A percentile compares a stretch with the other conserved stretches of the same genome.
phyloP scores from a whole-genome alignment of 2,888 invertebrate genomes.

The Diabrotica balteata region DNA sequence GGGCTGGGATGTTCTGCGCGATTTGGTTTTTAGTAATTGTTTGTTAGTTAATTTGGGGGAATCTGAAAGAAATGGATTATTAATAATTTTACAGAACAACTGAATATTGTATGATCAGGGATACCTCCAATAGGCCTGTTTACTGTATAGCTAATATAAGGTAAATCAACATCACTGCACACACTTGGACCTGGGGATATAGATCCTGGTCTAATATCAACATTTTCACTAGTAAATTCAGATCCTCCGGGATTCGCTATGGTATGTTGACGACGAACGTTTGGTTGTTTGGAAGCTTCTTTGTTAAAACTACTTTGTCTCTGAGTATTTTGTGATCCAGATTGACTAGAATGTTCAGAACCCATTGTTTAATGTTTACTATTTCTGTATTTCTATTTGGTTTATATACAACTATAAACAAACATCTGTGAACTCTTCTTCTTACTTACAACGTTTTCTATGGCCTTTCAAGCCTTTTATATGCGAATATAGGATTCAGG shows the following conservation, averaged over 20 bases:
- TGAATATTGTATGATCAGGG: conserved; percentile 1
- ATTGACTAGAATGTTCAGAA: conserved; percentile 58
- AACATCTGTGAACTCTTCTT: too few relatives aligned
- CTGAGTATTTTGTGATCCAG: conserved; percentile 38
- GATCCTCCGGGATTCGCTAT: conserved; percentile 58
- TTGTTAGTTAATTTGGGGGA: conserved; percentile 81
- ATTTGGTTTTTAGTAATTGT: conserved; percentile 56
- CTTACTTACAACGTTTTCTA: too few relatives aligned
- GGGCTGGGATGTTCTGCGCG: conserved; percentile 53
- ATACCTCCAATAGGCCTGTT: conserved; percentile 86
- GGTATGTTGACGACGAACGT: conserved; percentile 57
- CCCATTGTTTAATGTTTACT: conserved; percentile 50
- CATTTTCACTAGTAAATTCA: conserved; percentile 40
- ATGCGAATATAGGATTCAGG: too few relatives aligned
- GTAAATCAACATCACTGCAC: conserved; percentile 87
- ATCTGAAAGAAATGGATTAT: conserved; percentile 62
- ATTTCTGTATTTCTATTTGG: too few relatives aligned
- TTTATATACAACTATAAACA: too few relatives aligned
- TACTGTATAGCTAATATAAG: conserved; percentile 90
- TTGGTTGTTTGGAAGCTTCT: conserved; percentile 41
- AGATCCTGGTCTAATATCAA: conserved; percentile 68
- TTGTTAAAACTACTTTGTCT: conserved; percentile 49
- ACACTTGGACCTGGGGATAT: conserved; percentile 88
- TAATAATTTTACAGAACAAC: not conserved
- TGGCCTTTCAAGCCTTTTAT: too few relatives aligned